Base-by-base conservation (phyloP, 1,140 invertebrate species). In the Drosophila repletoides region DNA sequence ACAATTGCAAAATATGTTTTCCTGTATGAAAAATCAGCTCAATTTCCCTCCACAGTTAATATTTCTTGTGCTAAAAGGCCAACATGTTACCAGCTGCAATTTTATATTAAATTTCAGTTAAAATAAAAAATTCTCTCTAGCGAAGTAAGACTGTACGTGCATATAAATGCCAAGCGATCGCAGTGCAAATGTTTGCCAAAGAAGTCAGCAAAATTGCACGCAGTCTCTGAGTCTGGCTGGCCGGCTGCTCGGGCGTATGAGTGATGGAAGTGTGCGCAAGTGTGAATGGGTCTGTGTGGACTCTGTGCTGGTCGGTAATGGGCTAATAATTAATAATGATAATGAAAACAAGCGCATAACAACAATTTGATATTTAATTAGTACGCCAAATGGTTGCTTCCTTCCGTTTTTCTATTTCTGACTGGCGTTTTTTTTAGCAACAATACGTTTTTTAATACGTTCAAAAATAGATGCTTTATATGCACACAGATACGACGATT, bases 131-230 rank as follows among this genome's bases (percentile, higher is more conserved):
- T n/a, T n/a, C n/a, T n/a, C n/a, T n/a, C n/a, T n/a, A n/a, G n/a
- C n/a, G n/a, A n/a, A n/a, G n/a, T n/a, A n/a, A n/a, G n/a, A n/a
- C n/a, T n/a, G n/a, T 38, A 10, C n/a, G 10, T 6, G 41, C 55
- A 48, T 19, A 14, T 65, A 70, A 75, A 75, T 74, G 60, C 45
- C 65, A 60, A 66, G 36, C 46, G 53, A 74, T 69, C 58, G 52
- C 45, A 53, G 36, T 45, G 53, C 58, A 45, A 80, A 60, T 76
- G 76, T 76, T 81, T 76, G 72, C 36, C 65, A 49, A 80, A 76
- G 40, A 41, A 48, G 41, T 24, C 31, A 53, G n/a, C 34, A 61
- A n/a, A 55, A 45, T 58, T 45, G 56, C 56, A 60, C 24, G 33
- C 33, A 19, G 41, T 33, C 40, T 2, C 6, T 34, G 6, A 1